A percentile compares a stretch with the other conserved stretches of the same genome.
Conservation (phyloP, 1,140 invertebrate genomes). For the Drosophila auraria region DNA sequence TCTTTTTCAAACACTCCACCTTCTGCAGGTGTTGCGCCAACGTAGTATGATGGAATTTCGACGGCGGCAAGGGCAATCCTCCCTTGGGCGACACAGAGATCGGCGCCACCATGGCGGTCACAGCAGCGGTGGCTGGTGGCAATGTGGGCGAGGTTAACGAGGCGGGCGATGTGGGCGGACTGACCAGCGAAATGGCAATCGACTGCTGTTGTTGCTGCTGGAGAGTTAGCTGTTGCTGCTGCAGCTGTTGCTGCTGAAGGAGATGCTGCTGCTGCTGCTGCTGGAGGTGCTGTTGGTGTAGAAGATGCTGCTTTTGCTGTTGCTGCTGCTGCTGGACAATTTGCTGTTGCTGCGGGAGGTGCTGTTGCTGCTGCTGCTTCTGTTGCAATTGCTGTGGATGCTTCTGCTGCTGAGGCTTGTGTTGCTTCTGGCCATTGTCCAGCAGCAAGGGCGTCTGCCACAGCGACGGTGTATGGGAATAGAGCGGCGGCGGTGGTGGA, state of each 20-base stretch:
- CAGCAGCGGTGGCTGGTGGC: conserved; percentile 57
- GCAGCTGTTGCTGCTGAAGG: conserved; percentile 16
- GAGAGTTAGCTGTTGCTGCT: conserved; percentile 6
- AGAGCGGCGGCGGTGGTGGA: conserved; percentile 66
- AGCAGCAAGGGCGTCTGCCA: conserved; percentile 81
- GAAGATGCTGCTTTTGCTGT: conserved; percentile 32
- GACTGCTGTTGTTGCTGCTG: conserved; percentile 44
- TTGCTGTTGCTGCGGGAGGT: conserved; percentile 28
- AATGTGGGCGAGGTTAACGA: conserved; percentile 70
- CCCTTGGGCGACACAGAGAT: conserved; percentile 69
- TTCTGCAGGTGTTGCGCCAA: conserved; percentile 81
- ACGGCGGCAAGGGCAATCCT: conserved; percentile 70
- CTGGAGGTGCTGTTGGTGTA: conserved; percentile 26
- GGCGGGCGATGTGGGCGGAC: conserved; percentile 79
- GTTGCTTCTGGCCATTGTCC: conserved; percentile 66
- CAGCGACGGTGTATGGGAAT: conserved; percentile 76
- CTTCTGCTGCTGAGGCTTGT: conserved; percentile 30
- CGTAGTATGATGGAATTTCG: conserved; percentile 82
- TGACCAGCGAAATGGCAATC: conserved; percentile 62
- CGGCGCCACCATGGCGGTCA: conserved; percentile 78
- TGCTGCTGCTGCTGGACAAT: conserved; percentile 25
- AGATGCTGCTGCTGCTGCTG: conserved; percentile 32
- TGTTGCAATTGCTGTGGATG: conserved; percentile 11
- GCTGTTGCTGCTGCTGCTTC: conserved; percentile 16
- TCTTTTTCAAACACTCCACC: conserved; percentile 75